Evolutionary conservation across 2,888 invertebrate species (phyloP).

Genomic region (Tinea pellionella): DNA sequence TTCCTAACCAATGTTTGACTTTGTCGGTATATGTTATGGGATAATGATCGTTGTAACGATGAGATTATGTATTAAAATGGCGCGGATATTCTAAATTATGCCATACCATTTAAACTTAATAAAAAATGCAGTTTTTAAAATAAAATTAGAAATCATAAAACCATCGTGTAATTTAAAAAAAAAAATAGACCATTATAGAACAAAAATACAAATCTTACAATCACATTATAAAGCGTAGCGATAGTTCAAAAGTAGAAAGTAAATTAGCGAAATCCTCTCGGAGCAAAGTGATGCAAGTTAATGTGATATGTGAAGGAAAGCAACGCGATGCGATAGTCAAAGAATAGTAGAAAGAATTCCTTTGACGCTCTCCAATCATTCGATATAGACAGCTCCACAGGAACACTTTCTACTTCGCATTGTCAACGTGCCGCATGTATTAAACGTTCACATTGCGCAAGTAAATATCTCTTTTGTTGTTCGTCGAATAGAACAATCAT

Average conservation of each 20-base stretch:
- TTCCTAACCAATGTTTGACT: no score
- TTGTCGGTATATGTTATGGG: no score
- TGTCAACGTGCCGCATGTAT: slow-evolving; percentile 55
- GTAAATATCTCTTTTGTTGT: slow-evolving; percentile 48
- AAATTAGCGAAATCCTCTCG: slow-evolving; percentile 43
- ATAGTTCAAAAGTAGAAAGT: slow-evolving; percentile 23
- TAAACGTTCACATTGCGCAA: slow-evolving; percentile 52
- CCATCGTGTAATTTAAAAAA: no score
- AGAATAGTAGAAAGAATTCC: slow-evolving; percentile 58
- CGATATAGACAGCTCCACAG: neutral
- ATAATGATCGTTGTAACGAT: no score
- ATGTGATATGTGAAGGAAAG: slow-evolving; percentile 48
- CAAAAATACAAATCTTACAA: neutral
- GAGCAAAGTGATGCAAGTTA: slow-evolving; percentile 50
- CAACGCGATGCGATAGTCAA: slow-evolving; percentile 50
- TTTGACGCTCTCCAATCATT: neutral
- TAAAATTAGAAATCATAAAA: no score
- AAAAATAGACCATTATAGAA: neutral
- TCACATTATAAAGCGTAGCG: neutral
- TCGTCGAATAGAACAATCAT: slow-evolving; percentile 62
- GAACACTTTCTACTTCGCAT: slow-evolving; percentile 51
- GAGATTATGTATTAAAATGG: no score
- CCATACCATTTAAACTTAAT: no score
- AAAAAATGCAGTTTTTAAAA: no score
- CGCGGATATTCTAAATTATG: no score